Base-by-base conservation (phyloP, 2,113 vertebrate genomes). In the Percopsis transmontana region DNA sequence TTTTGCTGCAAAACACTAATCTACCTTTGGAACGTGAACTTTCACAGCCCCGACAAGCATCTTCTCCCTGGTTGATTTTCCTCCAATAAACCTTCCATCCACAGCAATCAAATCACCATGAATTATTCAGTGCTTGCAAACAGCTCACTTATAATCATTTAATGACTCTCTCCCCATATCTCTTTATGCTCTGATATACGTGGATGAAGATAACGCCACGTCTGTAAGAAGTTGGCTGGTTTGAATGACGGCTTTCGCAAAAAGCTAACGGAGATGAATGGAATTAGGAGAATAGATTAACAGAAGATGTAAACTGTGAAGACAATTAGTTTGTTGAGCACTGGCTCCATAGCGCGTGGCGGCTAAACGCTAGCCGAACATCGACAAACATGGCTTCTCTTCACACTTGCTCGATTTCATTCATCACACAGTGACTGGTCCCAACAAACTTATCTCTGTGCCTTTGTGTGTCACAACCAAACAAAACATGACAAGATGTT, bases 51-150 rank as follows among this genome's bases (percentile, higher is more conserved):
- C 27, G 1, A 33, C 2, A 7, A 33, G 27, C 27, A 33, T 33
- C 27, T 2, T 1, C 27, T 33, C 7, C 27, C 27, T 33, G 27
- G 27, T 33, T 33, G 5, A 33, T 33, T 33, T 33, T 7, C 27
- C 27, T 33, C 27, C 27, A 33, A 33, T 33, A 33, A 33, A 33
- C 8, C 68, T 72, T 68, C 79, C 70, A 83, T 66, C 74, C 39
- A 51, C 42, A 14, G 70, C 74, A 82, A 84, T 84, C 80, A 88
- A 87, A 80, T 59, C 38, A 66, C 39, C 27, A 87, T 86, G 85
- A 88, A 90, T 88, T 74, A 88, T 88, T 86, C 85, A 90, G 71
- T 52, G 57, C 75, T 68, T 52, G 53, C 66, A 84, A 81, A 86
- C 77, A 84, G 79, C 76, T 85, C 77, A 50, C 67, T 80, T 62